Base-by-base conservation (phyloP, 2,797 vertebrate genomes). In the Chromis chromis region DNA sequence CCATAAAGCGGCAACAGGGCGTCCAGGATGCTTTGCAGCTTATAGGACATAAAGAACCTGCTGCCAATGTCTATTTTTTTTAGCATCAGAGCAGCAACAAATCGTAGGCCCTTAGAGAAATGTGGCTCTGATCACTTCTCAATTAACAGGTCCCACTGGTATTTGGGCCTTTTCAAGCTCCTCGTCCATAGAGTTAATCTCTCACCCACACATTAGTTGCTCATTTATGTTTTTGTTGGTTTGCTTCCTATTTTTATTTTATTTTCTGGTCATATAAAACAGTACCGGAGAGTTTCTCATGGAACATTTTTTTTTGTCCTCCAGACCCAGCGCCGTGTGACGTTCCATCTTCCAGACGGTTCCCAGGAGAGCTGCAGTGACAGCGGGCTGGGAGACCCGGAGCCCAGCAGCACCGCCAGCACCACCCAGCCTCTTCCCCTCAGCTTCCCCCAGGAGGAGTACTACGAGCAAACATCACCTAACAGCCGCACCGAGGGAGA, bases 401-500 rank as follows among this genome's bases (percentile, higher is more conserved):
- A 98, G 78, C 90, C 93, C 24, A 94, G 91, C 74, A 94, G 95
- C 86, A 91, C 93, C 40, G 88, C 95, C 62, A 95, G 95, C 89
- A 86, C 94, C 14, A 93, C 95, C 14, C 96, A 97, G 76, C 92
- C 96, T n/a, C 94, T 98, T 76, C 95, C 97, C 70, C 94, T 97
- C 14, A 96, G 95, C 91, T 98, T 96, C 90, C 93, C 94, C 52
- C 97, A 96, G 90, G 97, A 98, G 48, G 96, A 97, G 69, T 98
- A 96, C 93, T 98, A 96, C 7, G 96, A 99, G 85, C 97, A 97
- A 84, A 95, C 95, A 2, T 96, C 96, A 0, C 96, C 96, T 33
- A 98, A 95, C 94, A 99, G 96, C 92, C 96, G 97, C 86, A 99
- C 97, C 0, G 98, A 99, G 89, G 98, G 97, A 72, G 98, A 99